Base-by-base conservation (phyloP, 92 coral and sea anemone genomes). In the Desmophyllum pertusum region DNA sequence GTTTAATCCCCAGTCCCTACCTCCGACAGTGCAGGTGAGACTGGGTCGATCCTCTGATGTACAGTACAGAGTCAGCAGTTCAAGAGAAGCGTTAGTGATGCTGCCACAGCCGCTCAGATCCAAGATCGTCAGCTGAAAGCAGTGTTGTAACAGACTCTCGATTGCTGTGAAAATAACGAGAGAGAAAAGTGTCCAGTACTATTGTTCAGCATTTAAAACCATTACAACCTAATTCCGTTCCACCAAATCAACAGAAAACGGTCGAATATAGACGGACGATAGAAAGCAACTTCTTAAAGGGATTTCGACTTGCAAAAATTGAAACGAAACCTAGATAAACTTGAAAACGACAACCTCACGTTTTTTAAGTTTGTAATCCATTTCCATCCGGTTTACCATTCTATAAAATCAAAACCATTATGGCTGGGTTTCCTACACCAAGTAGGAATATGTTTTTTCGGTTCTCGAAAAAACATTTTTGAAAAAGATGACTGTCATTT, bases 41-140 rank as follows among this genome's bases (percentile, higher is more conserved):
- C 45, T 43, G n/a, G 89, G 87, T n/a, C 87, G 87, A 35, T 57
- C 79, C 21, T 87, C 78, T 30, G 90, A 63, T 10, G 62, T 39
- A 66, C 84, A 88, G 37, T 84, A 83, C 29, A 73, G 70, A n/a
- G 61, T 36, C 18, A 94, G 75, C 62, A 79, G 79, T 19, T 87
- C 88, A 69, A 91, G 83, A 21, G 91, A 89, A 39, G 25, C 53
- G 46, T 94, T 86, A 3, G 95, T 92, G 46, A 94, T 78, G 30
- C 81, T 79, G 39, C 39, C 43, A 77, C 95, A 94, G 25, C 98
- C 98, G 73, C 95, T 86, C 8, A 94, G 57, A 73, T 94, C 98
- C 87, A 94, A 36, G n/a, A 71, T 53, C 9, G 59, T 63, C 70
- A 93, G 70, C 30, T 71, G 35, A 64, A 39, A 73, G 62, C 96